phyloP scores from a whole-genome alignment of 1,140 invertebrate genomes.

The Zaprionus ornatus region DNA sequence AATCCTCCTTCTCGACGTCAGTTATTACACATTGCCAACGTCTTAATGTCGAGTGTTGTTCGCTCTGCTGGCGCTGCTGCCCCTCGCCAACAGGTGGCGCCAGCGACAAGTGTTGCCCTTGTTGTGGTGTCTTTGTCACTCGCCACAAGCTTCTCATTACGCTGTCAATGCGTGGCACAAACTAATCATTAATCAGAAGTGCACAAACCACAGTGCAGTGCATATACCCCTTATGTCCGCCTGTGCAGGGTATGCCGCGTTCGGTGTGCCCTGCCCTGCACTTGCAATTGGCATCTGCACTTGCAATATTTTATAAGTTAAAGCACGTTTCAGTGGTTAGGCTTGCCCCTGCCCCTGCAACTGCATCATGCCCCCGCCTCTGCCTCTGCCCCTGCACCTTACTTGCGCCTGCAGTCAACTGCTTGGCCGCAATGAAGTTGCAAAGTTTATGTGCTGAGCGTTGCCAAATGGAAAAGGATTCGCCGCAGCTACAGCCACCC shows the following conservation, averaged over 20 bases:
- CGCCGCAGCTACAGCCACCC: not conserved
- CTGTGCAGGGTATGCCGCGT: not conserved
- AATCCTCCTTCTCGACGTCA: slow-evolving; percentile 33
- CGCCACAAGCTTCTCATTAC: slow-evolving; percentile 17
- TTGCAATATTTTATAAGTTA: slow-evolving; percentile 74
- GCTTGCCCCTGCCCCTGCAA: slow-evolving; percentile 12
- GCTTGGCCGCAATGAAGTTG: slow-evolving; percentile 67
- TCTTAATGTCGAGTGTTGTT: slow-evolving; percentile 60
- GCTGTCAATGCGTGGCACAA: not conserved
- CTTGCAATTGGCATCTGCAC: slow-evolving; percentile 65
- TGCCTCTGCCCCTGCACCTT: not conserved
- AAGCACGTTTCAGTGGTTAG: slow-evolving; percentile 75
- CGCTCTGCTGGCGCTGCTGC: not conserved
- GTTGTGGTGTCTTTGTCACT: slow-evolving; percentile 6
- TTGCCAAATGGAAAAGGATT: slow-evolving; percentile 37
- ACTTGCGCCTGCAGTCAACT: slow-evolving; percentile 51
- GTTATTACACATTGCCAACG: slow-evolving; percentile 72
- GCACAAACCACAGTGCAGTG: too few species aligned
- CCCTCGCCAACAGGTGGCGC: slow-evolving; percentile 58
- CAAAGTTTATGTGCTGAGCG: slow-evolving; percentile 72
- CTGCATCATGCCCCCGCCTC: not conserved
- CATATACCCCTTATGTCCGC: not conserved
- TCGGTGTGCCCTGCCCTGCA: not conserved
- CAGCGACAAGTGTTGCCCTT: slow-evolving; percentile 21
- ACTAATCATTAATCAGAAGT: not conserved